Percentiles rank a stretch among this genome's conserved stretches.
Conservation (phyloP, 2,797 vertebrate genomes). For the Cygnus olor region DNA sequence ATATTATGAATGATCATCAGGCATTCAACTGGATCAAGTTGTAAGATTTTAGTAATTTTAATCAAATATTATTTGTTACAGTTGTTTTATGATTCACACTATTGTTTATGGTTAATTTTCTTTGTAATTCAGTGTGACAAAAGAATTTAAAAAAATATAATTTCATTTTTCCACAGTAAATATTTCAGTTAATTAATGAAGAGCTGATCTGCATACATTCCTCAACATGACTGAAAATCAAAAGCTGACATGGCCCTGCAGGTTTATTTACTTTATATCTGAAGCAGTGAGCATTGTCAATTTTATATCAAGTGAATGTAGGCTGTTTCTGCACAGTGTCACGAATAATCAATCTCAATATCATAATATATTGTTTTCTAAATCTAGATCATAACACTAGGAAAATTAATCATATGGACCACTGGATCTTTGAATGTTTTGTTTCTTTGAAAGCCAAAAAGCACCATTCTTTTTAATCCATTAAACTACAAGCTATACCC, state of each 20-base stretch:
- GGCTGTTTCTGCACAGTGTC: neutral
- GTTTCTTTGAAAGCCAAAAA: neutral
- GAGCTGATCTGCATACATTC: neutral
- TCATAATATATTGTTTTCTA: neutral
- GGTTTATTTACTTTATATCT: neutral
- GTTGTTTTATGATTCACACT: neutral
- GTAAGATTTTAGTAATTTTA: neutral
- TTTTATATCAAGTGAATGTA: neutral
- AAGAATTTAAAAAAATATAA: neutral
- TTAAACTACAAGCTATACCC: neutral
- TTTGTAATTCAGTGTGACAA: neutral
- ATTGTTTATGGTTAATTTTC: neutral
- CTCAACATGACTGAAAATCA: neutral
- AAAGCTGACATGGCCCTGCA: neutral
- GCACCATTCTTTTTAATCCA: accelerated
- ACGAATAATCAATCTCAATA: neutral
- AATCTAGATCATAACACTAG: neutral
- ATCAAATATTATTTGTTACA: neutral
- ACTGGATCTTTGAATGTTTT: neutral
- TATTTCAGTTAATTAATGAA: neutral
- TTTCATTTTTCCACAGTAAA: conserved; percentile 8
- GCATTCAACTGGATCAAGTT: neutral
- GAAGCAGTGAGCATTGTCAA: neutral
- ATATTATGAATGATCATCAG: neutral
- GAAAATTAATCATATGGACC: neutral